Evolutionary conservation across 2,797 vertebrate species (phyloP).

Genomic region (Sciurus vulgaris): DNA sequence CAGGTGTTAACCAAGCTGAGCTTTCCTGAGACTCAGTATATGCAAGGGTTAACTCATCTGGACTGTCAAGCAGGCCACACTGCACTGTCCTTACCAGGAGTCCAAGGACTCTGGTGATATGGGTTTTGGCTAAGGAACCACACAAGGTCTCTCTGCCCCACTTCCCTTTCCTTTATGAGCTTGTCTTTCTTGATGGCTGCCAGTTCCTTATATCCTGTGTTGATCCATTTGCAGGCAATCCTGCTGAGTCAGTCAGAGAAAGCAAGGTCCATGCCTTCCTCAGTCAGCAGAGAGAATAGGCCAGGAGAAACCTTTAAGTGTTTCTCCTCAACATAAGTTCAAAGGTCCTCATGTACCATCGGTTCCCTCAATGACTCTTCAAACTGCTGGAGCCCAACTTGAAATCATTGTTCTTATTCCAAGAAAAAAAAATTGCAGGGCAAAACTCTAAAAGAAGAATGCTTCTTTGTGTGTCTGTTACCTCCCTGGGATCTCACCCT

Average conservation of each 20-base stretch:
- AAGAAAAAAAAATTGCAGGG: constrained; percentile 26
- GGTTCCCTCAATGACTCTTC: neutral
- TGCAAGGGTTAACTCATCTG: neutral
- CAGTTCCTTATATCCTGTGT: constrained; percentile 6
- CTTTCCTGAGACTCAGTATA: neutral
- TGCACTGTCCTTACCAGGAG: neutral
- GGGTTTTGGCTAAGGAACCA: constrained; percentile 27
- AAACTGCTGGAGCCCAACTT: constrained; percentile 9
- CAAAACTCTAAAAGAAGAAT: constrained; percentile 34
- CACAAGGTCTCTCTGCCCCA: fast-evolving
- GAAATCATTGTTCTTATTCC: constrained; percentile 18
- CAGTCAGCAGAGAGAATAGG: neutral
- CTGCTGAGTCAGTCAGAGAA: constrained; percentile 55
- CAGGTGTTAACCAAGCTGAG: neutral
- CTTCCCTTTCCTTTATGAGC: constrained; percentile 10
- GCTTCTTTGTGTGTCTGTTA: neutral
- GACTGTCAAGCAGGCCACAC: neutral
- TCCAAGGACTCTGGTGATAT: neutral
- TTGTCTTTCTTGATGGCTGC: constrained; percentile 52
- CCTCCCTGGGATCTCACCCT: neutral
- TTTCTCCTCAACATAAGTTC: neutral
- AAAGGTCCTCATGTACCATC: neutral
- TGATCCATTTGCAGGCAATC: constrained; percentile 43
- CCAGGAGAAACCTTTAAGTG: neutral
- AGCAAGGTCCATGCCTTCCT: constrained; percentile 63